Evolutionary conservation across 1,140 invertebrate species (phyloP), one percentile per base, ranked within the genome.

Genomic region (Drosophila kikkawai): DNA sequence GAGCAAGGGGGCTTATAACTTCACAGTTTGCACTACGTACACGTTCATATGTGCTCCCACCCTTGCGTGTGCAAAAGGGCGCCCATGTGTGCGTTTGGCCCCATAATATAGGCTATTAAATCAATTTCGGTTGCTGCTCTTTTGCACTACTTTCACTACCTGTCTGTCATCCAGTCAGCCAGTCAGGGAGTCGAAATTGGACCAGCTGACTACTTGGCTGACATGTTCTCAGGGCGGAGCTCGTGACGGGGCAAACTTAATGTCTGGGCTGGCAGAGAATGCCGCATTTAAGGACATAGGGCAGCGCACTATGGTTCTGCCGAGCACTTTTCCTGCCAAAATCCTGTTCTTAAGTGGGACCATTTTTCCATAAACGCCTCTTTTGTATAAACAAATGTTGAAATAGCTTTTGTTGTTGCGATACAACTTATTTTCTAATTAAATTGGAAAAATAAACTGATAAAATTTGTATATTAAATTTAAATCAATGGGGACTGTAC

Each of bases 61-160:
- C 34, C 13, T 55, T 37, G 26, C 58, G 36, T 26, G 8, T 67
- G 53, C 41, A 29, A 58, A 37, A 15, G 8, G 47, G 19, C 47
- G 32, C n/a, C 48, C 59, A 51, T 75, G 56, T 59, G 39, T 37
- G 48, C 53, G 45, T 63, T 58, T 55, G 55, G 75, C 39, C 64
- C 51, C 79, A 68, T 87, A 86, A 79, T 83, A 55, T 71, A 55
- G 84, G 66, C 76, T 88, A 83, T 87, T 87, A 87, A 88, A 87
- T 87, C 80, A 87, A 87, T 88, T 87, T 83, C 60, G 80, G 66
- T 80, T 84, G 65, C 80, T 80, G 80, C 84, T 80, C 84, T 75
- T 87, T 83, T 88, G 73, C 64, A 77, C 83, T 80, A 88, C 80
- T 83, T 88, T 83, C 73, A 68, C 80, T 80, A 42, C 44, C 60